Conservation (phyloP, 2,113 vertebrate species). For the Lophura nycthemera region DNA sequence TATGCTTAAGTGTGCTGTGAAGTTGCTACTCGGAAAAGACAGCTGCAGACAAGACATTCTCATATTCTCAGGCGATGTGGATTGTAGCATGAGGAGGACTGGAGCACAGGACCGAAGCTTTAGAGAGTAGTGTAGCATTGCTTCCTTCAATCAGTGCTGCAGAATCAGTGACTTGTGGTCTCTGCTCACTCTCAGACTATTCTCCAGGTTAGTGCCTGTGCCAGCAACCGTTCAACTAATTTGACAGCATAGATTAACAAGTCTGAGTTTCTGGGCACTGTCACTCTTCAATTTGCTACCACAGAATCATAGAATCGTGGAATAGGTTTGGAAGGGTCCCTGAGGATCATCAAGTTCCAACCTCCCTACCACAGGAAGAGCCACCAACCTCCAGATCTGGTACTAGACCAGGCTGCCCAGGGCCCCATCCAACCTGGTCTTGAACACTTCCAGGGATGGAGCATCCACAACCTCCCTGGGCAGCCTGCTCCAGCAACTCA, state of each 20-base stretch:
- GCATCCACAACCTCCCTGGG: no score
- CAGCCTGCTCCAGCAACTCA: no score
- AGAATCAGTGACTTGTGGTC: accelerated
- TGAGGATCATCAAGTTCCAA: no score
- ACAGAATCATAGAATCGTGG: no score
- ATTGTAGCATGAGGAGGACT: neutral
- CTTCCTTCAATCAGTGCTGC: neutral
- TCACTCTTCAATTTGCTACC: neutral
- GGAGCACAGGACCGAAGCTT: neutral
- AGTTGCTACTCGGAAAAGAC: neutral
- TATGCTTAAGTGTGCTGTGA: neutral
- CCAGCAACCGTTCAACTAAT: neutral
- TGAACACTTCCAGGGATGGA: no score
- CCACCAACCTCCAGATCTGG: no score
- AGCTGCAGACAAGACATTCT: neutral
- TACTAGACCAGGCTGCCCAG: no score
- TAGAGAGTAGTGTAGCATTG: neutral
- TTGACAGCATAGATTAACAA: neutral
- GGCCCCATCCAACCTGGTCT: no score
- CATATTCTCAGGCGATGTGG: neutral
- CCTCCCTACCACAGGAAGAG: no score
- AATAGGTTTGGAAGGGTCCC: no score
- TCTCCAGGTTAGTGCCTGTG: neutral
- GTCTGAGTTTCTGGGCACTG: neutral
- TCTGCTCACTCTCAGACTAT: neutral